Evolutionary conservation across 2,113 vertebrate genomes (phyloP), one percentile per base, ranked within the genome.

Genomic region (Coturnix japonica): DNA sequence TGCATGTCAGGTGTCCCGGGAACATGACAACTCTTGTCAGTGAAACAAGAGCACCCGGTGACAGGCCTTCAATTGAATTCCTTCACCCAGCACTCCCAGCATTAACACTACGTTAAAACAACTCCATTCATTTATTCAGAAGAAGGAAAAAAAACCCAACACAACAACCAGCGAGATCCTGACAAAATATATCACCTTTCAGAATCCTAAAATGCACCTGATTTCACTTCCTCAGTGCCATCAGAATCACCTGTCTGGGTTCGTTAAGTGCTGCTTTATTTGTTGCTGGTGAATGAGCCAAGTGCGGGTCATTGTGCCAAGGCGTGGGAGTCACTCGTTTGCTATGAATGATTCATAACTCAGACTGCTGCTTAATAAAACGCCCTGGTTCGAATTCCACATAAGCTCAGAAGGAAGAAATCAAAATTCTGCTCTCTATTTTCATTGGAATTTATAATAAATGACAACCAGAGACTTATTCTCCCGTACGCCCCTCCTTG

Each of bases 1-100:
- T 49, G 91, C 86, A 49, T 91, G 37, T 94, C 76, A 39, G 95
- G 96, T 96, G 97, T 91, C 96, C 91, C 91, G 37, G 94, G 96
- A 97, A 96, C 94, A 96, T 89, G 96, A 97, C 97, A 97, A 73
- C 71, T 91, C 96, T 67, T 93, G 95, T 97, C 97, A 97, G 74
- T 30, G 92, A 85, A 87, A 87, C 95, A 96, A 82, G 96, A 91
- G 95, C 93, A 94, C 43, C 91, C 89, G 56, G 30, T 97, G 97
- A 97, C 97, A 97, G 90, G 81, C 91, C 95, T 94, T 93, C 95
- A 85, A 85, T 59, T 89, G 95, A 46, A 95, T 96, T 95, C 92
- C 83, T 87, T 95, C 94, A 83, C 95, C 93, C 87, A 57, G 95
- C 85, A 91, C 87, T 93, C 71, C 88, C 78, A 21, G 88, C 90